A percentile compares a stretch with the other conserved stretches of the same genome.
Evolutionary conservation across 1,140 invertebrate genomes (phyloP).

Genomic region (Idris sp.): DNA sequence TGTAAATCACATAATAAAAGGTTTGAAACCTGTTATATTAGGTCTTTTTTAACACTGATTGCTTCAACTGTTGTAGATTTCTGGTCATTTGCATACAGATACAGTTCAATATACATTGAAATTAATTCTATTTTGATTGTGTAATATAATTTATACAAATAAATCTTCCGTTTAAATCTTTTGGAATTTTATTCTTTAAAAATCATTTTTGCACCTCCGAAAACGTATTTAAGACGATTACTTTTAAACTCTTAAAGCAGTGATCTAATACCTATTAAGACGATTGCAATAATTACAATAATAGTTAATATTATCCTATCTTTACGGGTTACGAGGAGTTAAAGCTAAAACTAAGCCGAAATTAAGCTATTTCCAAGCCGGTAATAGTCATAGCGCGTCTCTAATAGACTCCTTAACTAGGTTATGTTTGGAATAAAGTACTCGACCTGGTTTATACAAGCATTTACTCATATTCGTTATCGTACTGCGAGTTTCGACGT

Average conservation of each 20-base stretch:
- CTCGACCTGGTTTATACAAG: slow-evolving; percentile 49
- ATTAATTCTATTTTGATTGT: too few species aligned
- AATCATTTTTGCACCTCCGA: not conserved
- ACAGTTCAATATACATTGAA: too few species aligned
- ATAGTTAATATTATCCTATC: slow-evolving; percentile 32
- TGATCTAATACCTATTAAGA: slow-evolving; percentile 7
- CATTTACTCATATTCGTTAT: slow-evolving; percentile 28
- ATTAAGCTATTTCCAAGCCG: slow-evolving; percentile 67
- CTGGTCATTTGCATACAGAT: too few species aligned
- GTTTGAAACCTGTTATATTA: too few species aligned
- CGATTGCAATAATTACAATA: slow-evolving; percentile 14
- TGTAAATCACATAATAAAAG: too few species aligned
- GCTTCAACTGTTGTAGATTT: too few species aligned
- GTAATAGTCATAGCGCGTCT: slow-evolving; percentile 65
- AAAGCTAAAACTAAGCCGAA: slow-evolving; percentile 61
- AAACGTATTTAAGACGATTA: slow-evolving; percentile 3
- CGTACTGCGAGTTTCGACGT: slow-evolving; percentile 16
- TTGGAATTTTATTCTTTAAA: not conserved
- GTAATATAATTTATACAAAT: too few species aligned
- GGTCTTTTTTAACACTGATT: too few species aligned
- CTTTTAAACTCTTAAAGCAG: not conserved
- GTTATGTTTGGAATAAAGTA: slow-evolving; percentile 64
- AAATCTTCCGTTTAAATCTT: too few species aligned
- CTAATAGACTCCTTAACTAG: slow-evolving; percentile 68
- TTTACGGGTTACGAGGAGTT: slow-evolving; percentile 19